Evolutionary conservation across 2,888 invertebrate genomes (phyloP).

Genomic region (Gerosis bhagava): DNA sequence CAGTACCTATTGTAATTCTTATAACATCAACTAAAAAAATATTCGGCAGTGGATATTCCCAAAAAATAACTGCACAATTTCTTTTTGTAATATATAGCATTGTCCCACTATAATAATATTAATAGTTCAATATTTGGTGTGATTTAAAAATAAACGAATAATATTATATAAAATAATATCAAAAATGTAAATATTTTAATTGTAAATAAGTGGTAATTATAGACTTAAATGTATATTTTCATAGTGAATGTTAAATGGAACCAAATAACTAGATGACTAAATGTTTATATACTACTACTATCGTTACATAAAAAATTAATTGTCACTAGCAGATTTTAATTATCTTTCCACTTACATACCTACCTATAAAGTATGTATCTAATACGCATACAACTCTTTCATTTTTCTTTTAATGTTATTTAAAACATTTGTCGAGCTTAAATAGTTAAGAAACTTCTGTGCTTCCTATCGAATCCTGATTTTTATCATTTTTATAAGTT

Average conservation of each 20-base stretch:
- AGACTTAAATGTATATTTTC: slow-evolving; percentile 77
- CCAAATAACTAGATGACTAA: slow-evolving; percentile 65
- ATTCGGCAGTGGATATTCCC: no score
- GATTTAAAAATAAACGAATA: slow-evolving; percentile 5
- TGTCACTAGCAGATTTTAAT: no score
- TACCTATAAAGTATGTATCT: no score
- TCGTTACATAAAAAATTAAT: slow-evolving; percentile 11
- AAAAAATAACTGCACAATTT: no score
- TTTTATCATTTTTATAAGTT: background rate
- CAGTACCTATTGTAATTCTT: no score
- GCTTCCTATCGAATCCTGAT: slow-evolving; percentile 45
- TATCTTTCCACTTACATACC: no score
- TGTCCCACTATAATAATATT: no score
- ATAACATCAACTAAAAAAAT: no score
- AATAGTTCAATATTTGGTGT: slow-evolving; percentile 1
- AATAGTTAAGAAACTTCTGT: slow-evolving; percentile 48
- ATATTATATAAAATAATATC: slow-evolving; percentile 47
- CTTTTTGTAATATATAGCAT: no score
- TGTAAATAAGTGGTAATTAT: slow-evolving; percentile 60
- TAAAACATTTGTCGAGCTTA: slow-evolving; percentile 51
- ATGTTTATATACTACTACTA: slow-evolving; percentile 31
- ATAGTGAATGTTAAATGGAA: slow-evolving; percentile 79
- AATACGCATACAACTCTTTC: no score
- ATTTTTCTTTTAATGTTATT: background rate
- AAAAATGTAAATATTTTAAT: slow-evolving; percentile 56